A percentile compares a stretch with the other conserved stretches of the same genome.
phyloP scores from a whole-genome alignment of 92 coral and sea anemone genomes.

The Virgularia gustaviana region DNA sequence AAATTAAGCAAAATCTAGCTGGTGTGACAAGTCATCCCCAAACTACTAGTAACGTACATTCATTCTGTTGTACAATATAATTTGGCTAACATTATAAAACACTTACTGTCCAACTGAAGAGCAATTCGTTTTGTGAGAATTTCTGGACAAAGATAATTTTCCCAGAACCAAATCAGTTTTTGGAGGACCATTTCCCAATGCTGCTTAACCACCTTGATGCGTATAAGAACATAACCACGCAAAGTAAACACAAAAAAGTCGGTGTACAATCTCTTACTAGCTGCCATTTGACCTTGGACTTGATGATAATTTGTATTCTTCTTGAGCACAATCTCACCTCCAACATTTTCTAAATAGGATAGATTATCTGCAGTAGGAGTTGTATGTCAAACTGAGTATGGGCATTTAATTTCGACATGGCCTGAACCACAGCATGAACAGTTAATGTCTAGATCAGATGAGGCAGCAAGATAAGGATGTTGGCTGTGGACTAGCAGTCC shows the following conservation, averaged over 20 bases:
- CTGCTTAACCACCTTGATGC: neutral
- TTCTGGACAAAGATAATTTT: constrained; percentile 1
- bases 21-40: neutral
- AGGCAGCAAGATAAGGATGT: constrained; percentile 1
- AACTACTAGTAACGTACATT: neutral
- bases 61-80: neutral
- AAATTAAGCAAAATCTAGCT: neutral
- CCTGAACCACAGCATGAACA: neutral
- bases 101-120: neutral
- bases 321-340: constrained; percentile 1
- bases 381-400: neutral
- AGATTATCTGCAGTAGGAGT: neutral
- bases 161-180: no score
- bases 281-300: constrained; percentile 1
- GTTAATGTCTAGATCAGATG: constrained; percentile 1
- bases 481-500: constrained; percentile 3
- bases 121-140: neutral
- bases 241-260: neutral
- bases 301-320: neutral
- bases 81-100: neutral
- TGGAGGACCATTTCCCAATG: neutral
- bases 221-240: no score
- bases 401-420: no score
- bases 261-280: neutral
- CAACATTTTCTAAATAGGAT: neutral